Evolutionary conservation across 1,140 invertebrate species (phyloP), one percentile per base, ranked within the genome.

Genomic region (Metopolophium dirhodum): DNA sequence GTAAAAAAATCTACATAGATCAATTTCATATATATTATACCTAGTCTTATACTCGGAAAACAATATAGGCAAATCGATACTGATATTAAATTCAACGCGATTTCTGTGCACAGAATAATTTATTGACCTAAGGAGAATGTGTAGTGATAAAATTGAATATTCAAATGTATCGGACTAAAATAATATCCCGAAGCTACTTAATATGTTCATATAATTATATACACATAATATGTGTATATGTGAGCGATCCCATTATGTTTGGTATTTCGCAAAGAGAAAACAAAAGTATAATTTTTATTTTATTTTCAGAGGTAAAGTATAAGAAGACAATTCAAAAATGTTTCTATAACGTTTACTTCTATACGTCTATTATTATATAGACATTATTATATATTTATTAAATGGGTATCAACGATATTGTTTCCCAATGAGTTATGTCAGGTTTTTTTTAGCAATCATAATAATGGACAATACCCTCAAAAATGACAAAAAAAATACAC

Each of bases 61-160:
- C 11, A 68, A 83, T 83, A 83, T 3, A 37, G 18, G 7, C 1
- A 20, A 83, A 1, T 20, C 35, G 1, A 22, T 20, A 82, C 41
- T 9, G 41, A 45, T 85, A 85, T 85, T 77, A 18, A n/a, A 20
- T 85, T 45, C 2, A 77, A 61, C 3, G 0, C 7, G 37, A 85
- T 45, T 45, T 85, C 23, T 41, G 37, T 26, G 22, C 9, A 45
- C 14, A 85, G 23, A 85, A 85, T 26, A 85, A 85, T 54, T 54
- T 54, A 54, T 45, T 85, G 41, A 85, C 23, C 83, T 11, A 45
- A 85, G 23, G 23, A 45, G 83, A 85, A 85, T 85, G 37, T 37
- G 22, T 37, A n/a, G 86, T 51, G 86, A n/a, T 45, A 47, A 51
- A 51, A 88, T 49, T n/a, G n/a, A 88, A 88, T 88, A 88, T 88